Conservation (phyloP, 1,140 invertebrate species). For the Drosophila arizonae region DNA sequence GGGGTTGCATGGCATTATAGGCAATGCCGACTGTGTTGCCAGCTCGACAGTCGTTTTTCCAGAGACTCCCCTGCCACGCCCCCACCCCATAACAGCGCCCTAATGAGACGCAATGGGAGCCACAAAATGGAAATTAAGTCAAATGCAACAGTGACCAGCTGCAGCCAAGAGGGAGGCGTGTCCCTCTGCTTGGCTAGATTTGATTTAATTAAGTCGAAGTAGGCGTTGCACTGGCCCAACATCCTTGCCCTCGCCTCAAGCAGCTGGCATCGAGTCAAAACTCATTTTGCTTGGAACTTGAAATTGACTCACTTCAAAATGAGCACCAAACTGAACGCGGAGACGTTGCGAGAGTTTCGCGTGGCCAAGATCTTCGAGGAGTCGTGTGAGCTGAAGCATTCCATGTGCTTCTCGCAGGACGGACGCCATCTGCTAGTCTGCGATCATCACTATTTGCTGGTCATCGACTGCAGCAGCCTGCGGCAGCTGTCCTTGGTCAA, state of each 20-base stretch:
- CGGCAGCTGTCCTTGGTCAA: conserved; percentile 25
- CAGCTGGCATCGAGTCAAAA: conserved; percentile 3
- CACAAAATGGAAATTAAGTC: conserved; percentile 68
- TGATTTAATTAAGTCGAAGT: conserved; percentile 68
- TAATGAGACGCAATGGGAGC: conserved; percentile 66
- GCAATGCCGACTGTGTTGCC: conserved; percentile 37
- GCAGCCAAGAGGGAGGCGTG: conserved; percentile 27
- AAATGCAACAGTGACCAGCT: conserved; percentile 52
- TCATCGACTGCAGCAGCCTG: conserved; percentile 29
- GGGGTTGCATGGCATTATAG: neutral
- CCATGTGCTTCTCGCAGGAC: conserved; percentile 43
- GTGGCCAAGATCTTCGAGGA: conserved; percentile 45
- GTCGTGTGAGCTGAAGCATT: conserved; percentile 16
- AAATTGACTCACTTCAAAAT: neutral
- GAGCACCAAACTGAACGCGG: conserved; percentile 14
- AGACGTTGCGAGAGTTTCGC: conserved; percentile 42
- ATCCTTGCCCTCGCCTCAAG: neutral
- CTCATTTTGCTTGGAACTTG: conserved; percentile 18
- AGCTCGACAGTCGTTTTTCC: conserved; percentile 57
- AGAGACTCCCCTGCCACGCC: neutral
- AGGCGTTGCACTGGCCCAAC: neutral
- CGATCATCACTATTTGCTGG: conserved; percentile 25
- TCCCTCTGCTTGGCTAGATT: conserved; percentile 41
- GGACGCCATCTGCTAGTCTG: conserved; percentile 35
- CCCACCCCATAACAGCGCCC: neutral